These are phyloP conservation scores for Mionectes macconnelli DNA, from an alignment of 2,113 vertebrate genomes.

Conservation along the genomic window DNA sequence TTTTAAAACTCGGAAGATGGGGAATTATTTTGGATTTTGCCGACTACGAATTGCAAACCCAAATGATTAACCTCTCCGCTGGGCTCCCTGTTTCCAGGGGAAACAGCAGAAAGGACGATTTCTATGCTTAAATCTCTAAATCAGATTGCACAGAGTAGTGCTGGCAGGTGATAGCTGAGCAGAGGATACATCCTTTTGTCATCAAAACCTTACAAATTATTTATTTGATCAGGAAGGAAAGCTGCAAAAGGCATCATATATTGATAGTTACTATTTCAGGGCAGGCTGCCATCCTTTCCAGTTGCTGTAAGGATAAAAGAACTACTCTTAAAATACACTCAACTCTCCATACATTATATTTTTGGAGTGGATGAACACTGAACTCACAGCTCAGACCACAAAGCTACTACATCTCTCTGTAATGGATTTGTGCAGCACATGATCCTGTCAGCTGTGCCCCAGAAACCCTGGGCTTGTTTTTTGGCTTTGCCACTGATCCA, in stretches of 20 bases:
- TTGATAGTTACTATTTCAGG: constrained; percentile 68
- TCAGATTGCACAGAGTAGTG: constrained; percentile 63
- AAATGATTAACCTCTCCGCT: constrained; percentile 72
- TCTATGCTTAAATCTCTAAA: constrained; percentile 73
- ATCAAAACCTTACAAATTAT: constrained; percentile 81
- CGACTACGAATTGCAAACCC: constrained; percentile 71
- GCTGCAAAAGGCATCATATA: constrained; percentile 68
- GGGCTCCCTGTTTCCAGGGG: constrained; percentile 71
- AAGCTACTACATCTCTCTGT: constrained; percentile 42
- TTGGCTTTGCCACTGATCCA: constrained; percentile 20
- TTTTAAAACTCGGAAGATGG: constrained; percentile 51
- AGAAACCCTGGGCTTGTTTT: constrained; percentile 33
- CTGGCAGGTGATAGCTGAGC: constrained; percentile 68
- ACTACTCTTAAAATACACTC: constrained; percentile 64
- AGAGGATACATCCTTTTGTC: constrained; percentile 75
- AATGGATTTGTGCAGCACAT: constrained; percentile 33
- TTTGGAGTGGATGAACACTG: constrained; percentile 16
- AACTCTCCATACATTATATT: constrained; percentile 18
- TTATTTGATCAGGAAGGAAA: constrained; percentile 75
- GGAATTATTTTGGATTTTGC: constrained; percentile 62
- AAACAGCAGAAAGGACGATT: constrained; percentile 69
- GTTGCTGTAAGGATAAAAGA: constrained; percentile 64
- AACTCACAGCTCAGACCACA: constrained; percentile 60
- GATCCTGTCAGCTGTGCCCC: constrained; percentile 22
- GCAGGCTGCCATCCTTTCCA: constrained; percentile 62